phyloP scores from a whole-genome alignment of 2,888 invertebrate genomes.

The Latrodectus hesperus region DNA sequence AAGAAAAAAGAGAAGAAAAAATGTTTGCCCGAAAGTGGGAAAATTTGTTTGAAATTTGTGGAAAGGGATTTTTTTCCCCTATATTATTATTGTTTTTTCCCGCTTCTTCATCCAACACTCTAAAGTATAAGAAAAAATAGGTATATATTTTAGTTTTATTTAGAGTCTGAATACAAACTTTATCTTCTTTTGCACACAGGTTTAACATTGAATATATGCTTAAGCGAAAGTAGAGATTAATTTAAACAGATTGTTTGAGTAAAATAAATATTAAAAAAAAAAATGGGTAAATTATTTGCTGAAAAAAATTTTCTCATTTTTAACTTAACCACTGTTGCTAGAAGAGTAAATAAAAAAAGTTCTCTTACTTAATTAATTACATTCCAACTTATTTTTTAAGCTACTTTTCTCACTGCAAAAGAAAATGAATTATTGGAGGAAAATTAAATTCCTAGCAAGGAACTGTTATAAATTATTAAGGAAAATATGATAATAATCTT shows the following conservation, averaged over 20 bases:
- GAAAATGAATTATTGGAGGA: no score
- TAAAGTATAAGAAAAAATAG: conserved; percentile 37
- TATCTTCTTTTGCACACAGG: conserved; percentile 14
- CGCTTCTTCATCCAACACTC: conserved; percentile 2
- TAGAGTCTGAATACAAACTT: conserved; percentile 21
- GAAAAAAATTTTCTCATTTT: background rate
- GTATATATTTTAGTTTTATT: conserved; percentile 16
- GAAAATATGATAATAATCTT: no score
- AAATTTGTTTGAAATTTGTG: conserved; percentile 63
- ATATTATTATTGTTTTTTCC: background rate
- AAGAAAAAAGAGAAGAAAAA: conserved; percentile 23
- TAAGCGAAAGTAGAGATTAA: background rate
- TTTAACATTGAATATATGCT: background rate
- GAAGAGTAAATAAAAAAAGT: background rate
- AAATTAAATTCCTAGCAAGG: no score
- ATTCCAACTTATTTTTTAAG: no score
- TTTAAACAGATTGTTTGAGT: background rate
- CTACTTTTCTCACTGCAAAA: no score
- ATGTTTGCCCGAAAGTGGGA: conserved; percentile 55
- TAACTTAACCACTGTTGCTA: background rate
- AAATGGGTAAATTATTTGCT: background rate
- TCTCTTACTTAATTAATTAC: background rate
- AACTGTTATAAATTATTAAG: no score
- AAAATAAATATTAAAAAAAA: background rate
- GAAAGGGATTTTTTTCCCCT: conserved; percentile 26